Percentiles rank a stretch among this genome's conserved stretches.
phyloP scores from a whole-genome alignment of 2,888 invertebrate species.

The Drosophila paramelanica region DNA sequence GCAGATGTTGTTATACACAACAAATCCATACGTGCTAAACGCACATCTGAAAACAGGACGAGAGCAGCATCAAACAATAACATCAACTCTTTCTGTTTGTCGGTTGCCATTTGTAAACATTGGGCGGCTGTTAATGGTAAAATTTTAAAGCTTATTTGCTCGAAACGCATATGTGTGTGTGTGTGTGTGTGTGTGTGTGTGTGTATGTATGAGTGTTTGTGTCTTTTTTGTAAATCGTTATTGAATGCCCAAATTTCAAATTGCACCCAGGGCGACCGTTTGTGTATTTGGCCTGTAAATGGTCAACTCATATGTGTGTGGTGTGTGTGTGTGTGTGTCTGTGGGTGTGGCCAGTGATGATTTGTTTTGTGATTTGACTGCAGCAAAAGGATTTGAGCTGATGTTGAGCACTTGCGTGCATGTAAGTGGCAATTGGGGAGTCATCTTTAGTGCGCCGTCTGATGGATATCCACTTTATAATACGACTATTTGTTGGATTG shows the following conservation, averaged over 20 bases:
- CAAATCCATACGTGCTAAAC: conserved; percentile 57
- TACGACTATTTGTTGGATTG: conserved; percentile 7
- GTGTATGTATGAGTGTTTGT: conserved; percentile 17
- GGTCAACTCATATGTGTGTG: conserved; percentile 30
- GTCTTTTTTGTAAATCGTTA: conserved; percentile 67
- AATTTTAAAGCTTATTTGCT: conserved; percentile 71
- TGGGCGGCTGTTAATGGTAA: conserved; percentile 57
- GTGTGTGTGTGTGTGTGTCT: neutral
- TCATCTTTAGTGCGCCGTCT: conserved; percentile 15
- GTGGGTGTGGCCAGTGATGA: conserved; percentile 42
- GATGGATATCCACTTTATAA: conserved; percentile 21
- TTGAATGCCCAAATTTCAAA: conserved; percentile 74
- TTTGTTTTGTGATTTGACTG: conserved; percentile 64
- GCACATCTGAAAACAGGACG: conserved; percentile 47
- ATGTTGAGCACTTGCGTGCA: conserved; percentile 32
- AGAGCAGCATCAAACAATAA: conserved; percentile 18
- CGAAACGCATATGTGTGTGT: conserved; percentile 30
- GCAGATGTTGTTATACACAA: conserved; percentile 24
- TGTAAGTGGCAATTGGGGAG: conserved; percentile 47
- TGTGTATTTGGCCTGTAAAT: conserved; percentile 60
- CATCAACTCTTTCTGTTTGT: conserved; percentile 33
- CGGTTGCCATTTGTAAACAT: conserved; percentile 60
- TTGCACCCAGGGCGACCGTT: conserved; percentile 72
- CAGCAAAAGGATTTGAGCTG: conserved; percentile 50
- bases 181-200: conserved; percentile 3